Evolutionary conservation across 2,888 invertebrate genomes (phyloP), one percentile per base, ranked within the genome.

Genomic region (Drosophila merina): DNA sequence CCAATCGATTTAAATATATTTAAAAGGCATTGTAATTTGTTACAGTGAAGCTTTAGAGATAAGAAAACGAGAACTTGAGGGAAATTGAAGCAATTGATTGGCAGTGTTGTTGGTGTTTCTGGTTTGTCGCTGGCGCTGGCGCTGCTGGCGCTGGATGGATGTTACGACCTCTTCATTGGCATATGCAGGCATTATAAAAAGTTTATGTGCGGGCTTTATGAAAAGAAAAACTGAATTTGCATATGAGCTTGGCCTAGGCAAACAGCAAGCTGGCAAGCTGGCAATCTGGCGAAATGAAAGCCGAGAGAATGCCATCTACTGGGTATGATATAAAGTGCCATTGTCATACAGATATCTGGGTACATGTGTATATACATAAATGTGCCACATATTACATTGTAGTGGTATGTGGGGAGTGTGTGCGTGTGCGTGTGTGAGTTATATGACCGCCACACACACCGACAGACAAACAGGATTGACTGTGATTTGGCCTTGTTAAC

Each of bases 141-240:
- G 20, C n/a, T n/a, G 36, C n/a, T n/a, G 36, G 2, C 1, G 2
- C 31, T 14, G 49, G 49, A 9, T 31, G 38, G 63, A 30, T 44
- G 54, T 51, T 45, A 54, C 67, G 63, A 67, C 67, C 63, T 52
- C 63, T 66, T 57, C 47, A 71, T 70, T 51, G 71, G 70, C 68
- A 68, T 70, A 64, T 64, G 64, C 64, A 68, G 72, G 63, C 75
- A 77, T 64, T 77, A 75, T 77, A 62, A 72, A 76, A 55, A 67
- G 67, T 64, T 77, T 56, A 82, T 82, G 74, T 66, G 79, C 42
- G 58, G 49, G 63, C 63, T 81, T 84, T 84, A 77, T 81, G 75
- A 84, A 75, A 81, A 62, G 38, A 64, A 78, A 50, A 57, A 69
- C 36, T 50, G 58, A 63, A 81, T 84, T 84, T 80, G 85, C 79